Percentiles rank a stretch among this genome's conserved stretches.
These are phyloP conservation scores for Deroplatys truncata DNA, from an alignment of 2,888 invertebrate genomes.

Conservation along the genomic window DNA sequence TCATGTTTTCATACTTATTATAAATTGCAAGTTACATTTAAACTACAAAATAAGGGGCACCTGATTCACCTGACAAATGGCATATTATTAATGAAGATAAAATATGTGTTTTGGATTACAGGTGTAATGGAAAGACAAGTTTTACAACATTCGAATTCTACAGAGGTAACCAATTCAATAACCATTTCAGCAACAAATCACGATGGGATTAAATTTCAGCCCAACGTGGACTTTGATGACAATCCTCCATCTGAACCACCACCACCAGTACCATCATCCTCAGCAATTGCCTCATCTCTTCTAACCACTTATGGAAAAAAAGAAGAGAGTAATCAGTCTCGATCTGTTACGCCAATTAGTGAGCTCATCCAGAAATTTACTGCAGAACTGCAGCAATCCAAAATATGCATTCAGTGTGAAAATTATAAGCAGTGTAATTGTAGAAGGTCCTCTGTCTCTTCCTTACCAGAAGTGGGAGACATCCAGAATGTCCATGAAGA, in stretches of 20 bases:
- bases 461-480: not conserved
- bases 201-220: not conserved
- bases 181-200: not conserved
- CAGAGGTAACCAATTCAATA: not conserved
- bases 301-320: not conserved
- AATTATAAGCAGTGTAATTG: not conserved
- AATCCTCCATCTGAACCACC: not conserved
- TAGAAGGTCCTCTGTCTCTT: not conserved
- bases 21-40: too few species aligned
- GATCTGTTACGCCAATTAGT: not conserved
- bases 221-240: not conserved
- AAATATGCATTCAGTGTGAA: not conserved
- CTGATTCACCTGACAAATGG: too few species aligned
- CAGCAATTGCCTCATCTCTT: not conserved
- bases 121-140: not conserved
- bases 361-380: slow-evolving; percentile 2
- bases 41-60: too few species aligned
- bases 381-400: not conserved
- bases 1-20: too few species aligned
- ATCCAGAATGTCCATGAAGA: not conserved
- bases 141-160: not conserved
- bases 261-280: not conserved
- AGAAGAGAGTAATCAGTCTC: not conserved
- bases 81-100: not conserved
- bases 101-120: not conserved